Base-by-base conservation (phyloP, 2,113 vertebrate species). In the Percina caprodes region DNA sequence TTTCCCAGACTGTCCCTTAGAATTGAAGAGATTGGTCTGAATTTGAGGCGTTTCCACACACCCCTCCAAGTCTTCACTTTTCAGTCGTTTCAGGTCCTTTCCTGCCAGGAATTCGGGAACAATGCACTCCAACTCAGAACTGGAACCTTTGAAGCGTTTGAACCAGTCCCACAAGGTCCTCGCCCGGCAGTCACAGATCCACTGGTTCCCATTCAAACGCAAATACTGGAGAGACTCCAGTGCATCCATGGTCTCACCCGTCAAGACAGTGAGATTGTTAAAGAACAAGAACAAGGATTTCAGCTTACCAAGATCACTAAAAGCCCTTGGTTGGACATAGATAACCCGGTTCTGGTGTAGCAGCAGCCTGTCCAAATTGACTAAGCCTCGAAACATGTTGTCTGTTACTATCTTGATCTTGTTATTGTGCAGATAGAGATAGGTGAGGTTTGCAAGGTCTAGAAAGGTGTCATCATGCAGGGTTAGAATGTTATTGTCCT, bases 131-230 rank as follows among this genome's bases (percentile, higher is more conserved):
- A 99, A 92, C 72, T 97, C 97, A 0, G 99, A 99, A 14, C 98
- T 99, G 0, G 99, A 99, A 2, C 99, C 99, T 66, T 97, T 98
- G 86, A 99, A 99, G 79, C 96, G 96, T 84, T 95, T 97, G 80
- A 99, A 98, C 99, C 99, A 99, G 72, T 96, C 96, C 99, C 99
- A 99, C 84, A 99, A 95, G 0, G 97, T 97, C 30, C 95, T 95
- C 0, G 97, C 97, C 39, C 97, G 96, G 88, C 99, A 99, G 90
- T 99, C 99, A 1, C 99, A 99, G 82, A 98, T 96, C 99, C 99
- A 99, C 78, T 97, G 97, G 95, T 99, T 99, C 48, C 97, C 97
- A 0, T 99, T 99, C 68, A 99, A 94, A 69, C 99, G 96, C 46
- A 99, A 93, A 83, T 99, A 99, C 88, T 99, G 98, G 19, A 99